Evolutionary conservation across 2,888 invertebrate genomes (phyloP).

Genomic region (Tetragonula carbonaria): DNA sequence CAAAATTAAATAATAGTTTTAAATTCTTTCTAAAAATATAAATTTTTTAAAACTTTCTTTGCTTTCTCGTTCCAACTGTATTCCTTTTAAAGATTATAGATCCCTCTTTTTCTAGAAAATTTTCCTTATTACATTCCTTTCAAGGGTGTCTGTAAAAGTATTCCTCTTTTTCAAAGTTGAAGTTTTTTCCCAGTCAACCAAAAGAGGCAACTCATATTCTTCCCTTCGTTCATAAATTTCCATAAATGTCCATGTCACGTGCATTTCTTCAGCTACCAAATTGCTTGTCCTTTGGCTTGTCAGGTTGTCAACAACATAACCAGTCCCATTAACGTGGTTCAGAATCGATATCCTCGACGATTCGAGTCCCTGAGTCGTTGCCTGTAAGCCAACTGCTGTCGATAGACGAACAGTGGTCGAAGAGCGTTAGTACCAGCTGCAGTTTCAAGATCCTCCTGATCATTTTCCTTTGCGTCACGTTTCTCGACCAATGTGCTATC

Average conservation of each 20-base stretch:
- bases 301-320: constrained; percentile 22
- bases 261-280: constrained; percentile 25
- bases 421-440: constrained; percentile 81
- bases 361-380: constrained; percentile 75
- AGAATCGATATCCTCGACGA: constrained; percentile 65
- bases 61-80: neutral
- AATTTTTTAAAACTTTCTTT: neutral
- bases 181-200: neutral
- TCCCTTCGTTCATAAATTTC: neutral
- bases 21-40: neutral
- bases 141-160: neutral
- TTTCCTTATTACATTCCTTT: neutral
- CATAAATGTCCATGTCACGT: neutral
- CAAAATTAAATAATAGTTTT: neutral
- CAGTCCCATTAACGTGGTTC: constrained; percentile 11
- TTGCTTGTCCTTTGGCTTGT: constrained; percentile 20
- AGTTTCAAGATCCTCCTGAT: constrained; percentile 76
- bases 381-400: constrained; percentile 81
- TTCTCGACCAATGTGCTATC: constrained; percentile 32
- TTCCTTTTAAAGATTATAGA: neutral
- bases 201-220: neutral
- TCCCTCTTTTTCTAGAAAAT: neutral
- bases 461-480: constrained; percentile 47
- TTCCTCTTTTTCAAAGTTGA: neutral
- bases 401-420: constrained; percentile 81